Conservation (phyloP, 2,888 invertebrate genomes). For the Drosophila meridiana region DNA sequence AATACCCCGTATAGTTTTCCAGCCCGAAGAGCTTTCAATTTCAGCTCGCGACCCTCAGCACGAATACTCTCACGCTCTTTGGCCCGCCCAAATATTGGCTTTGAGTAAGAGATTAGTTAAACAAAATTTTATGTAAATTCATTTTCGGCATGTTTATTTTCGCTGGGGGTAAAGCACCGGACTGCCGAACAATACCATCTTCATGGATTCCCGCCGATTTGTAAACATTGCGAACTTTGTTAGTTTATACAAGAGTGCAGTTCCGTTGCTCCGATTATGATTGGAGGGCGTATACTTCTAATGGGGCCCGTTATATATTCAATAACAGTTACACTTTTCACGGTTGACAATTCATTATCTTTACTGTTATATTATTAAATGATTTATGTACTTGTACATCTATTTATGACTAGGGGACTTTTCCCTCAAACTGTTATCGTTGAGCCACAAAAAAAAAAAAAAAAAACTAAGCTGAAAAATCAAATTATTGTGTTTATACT, state of each 20-base stretch:
- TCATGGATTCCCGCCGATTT: conserved; percentile 2
- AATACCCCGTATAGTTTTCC: background rate
- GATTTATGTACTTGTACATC: conserved; percentile 58
- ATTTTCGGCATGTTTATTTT: conserved; percentile 20
- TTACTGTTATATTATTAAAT: conserved; percentile 39
- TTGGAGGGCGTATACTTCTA: background rate
- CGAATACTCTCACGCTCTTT: conserved; percentile 3
- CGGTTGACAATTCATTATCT: conserved; percentile 61
- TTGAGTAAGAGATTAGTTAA: conserved; percentile 6
- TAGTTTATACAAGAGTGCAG: background rate
- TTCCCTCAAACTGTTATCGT: conserved; percentile 31
- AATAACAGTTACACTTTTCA: conserved; percentile 8
- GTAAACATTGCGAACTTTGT: conserved; percentile 26
- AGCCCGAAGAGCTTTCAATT: conserved; percentile 5
- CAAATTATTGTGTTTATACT: conserved; percentile 37
- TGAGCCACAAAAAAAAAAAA: background rate
- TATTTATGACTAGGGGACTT: conserved; percentile 44
- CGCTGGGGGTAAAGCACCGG: conserved; percentile 44
- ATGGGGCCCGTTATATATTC: background rate
- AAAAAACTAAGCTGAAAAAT: conserved; percentile 37
- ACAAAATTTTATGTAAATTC: conserved; percentile 33
- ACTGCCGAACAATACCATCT: conserved; percentile 4
- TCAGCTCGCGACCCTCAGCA: background rate
- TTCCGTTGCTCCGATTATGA: conserved; percentile 1
- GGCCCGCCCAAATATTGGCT: background rate